Conservation (phyloP, 92 coral and sea anemone species). For the Bergia sp. region DNA sequence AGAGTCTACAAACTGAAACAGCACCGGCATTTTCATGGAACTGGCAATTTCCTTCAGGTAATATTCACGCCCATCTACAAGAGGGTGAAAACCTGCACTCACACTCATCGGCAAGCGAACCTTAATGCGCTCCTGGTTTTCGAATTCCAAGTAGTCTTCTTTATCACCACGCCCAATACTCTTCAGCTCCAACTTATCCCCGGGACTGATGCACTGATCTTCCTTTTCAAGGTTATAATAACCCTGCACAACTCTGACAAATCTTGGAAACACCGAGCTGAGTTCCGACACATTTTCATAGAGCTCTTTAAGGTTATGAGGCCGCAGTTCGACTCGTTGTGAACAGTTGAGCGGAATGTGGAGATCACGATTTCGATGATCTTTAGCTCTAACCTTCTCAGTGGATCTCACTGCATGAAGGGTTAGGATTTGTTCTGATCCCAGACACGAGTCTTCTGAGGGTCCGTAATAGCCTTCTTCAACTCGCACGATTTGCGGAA, state of each 20-base stretch:
- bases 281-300: constrained; percentile 83
- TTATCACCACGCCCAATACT: constrained; percentile 64
- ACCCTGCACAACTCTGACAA: constrained; percentile 94
- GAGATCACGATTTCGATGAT: constrained; percentile 72
- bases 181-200: constrained; percentile 84
- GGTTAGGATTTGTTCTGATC: constrained; percentile 84
- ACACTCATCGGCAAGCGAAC: constrained; percentile 75
- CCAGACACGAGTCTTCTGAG: constrained; percentile 93
- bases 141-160: constrained; percentile 63
- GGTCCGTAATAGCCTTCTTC: constrained; percentile 96
- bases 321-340: constrained; percentile 91
- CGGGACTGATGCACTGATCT: constrained; percentile 78
- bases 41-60: constrained; percentile 76
- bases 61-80: constrained; percentile 92
- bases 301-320: constrained; percentile 74
- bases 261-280: constrained; percentile 65
- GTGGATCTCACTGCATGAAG: constrained; percentile 82
- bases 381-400: constrained; percentile 87
- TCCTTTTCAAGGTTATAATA: constrained; percentile 73
- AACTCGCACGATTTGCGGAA: constrained; percentile 95
- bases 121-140: constrained; percentile 68
- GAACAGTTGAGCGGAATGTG: constrained; percentile 91
- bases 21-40: constrained; percentile 61
- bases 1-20: constrained; percentile 80
- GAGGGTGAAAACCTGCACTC: constrained; percentile 87